Evolutionary conservation across 2,888 invertebrate species (phyloP).

Genomic region (Tigriopus californicus): DNA sequence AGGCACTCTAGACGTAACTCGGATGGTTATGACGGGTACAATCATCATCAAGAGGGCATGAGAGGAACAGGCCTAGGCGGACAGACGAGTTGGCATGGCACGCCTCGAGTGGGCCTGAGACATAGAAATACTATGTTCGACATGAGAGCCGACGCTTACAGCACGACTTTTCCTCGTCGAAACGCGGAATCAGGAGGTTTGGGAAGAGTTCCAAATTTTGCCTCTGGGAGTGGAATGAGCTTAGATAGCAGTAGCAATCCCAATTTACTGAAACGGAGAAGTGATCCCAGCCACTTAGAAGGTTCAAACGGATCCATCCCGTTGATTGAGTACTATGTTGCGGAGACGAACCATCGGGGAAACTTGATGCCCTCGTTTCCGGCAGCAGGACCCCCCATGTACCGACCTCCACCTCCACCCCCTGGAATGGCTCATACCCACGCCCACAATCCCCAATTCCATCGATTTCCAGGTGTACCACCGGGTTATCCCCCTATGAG

Average conservation of each 20-base stretch:
- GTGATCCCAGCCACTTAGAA: background rate
- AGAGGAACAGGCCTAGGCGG: background rate
- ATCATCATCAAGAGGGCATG: too few relatives aligned
- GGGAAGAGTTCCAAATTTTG: background rate
- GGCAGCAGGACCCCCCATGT: too few relatives aligned
- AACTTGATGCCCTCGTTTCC: background rate
- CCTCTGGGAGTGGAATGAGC: background rate
- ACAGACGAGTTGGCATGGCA: slow-evolving; percentile 2
- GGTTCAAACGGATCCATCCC: background rate
- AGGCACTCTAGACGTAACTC: too few relatives aligned
- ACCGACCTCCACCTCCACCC: too few relatives aligned
- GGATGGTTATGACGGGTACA: too few relatives aligned
- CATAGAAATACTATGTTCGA: background rate
- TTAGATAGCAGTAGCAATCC: background rate
- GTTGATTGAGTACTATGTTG: background rate
- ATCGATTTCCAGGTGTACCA: too few relatives aligned
- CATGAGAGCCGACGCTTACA: background rate
- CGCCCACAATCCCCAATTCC: background rate
- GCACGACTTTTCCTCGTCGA: background rate
- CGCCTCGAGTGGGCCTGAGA: background rate
- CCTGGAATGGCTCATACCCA: background rate
- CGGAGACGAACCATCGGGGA: background rate
- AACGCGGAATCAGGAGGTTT: background rate
- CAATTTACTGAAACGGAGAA: background rate
- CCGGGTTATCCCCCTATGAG: too few relatives aligned